Base-by-base conservation (phyloP, 2,888 invertebrate species). In the Temnothorax rugatulus region DNA sequence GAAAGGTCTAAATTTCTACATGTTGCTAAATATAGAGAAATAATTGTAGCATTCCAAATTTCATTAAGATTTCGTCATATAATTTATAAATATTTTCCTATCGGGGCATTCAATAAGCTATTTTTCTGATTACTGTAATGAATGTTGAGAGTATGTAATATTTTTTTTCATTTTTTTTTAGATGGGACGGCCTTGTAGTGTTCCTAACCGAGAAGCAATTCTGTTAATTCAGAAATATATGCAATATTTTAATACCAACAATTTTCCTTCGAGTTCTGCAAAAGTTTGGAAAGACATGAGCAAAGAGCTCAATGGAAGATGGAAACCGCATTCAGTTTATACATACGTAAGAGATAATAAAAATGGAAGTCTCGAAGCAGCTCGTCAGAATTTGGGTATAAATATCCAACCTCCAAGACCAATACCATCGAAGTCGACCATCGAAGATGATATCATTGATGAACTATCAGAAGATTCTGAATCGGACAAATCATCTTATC, bases 241-340 rank as follows among this genome's bases (percentile, higher is more conserved):
- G 38, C 38, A 38, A 38, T 38, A 38, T 1, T 86, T 86, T 41
- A 13, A 29, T 41, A 84, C 84, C 0, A 85, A 85, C 52, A 61
- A 85, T 54, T 85, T 86, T 34, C 86, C 85, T 13, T 41, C 82
- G 50, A 57, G 64, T 59, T 47, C 69, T 21, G 82, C 76, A 64
- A 38, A 25, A 75, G 15, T 85, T 8, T 86, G 86, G 82, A n/a
- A 73, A 52, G 25, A 81, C 38, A 88, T 88, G 85, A 86, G 88
- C 50, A 59, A 69, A 59, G 83, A 86, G 15, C 61, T 86, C 0
- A 61, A 61, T 59, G 84, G 82, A 21, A 76, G 54, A 64, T 86
- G 85, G 86, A 81, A 69, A 64, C 76, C 75, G 38, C 82, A 69
- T 59, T 69, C 82, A 1, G 82, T 88, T 1, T 86, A 61, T 61